phyloP scores from a whole-genome alignment of 2,888 invertebrate genomes.

The Oligia fasciuncula region DNA sequence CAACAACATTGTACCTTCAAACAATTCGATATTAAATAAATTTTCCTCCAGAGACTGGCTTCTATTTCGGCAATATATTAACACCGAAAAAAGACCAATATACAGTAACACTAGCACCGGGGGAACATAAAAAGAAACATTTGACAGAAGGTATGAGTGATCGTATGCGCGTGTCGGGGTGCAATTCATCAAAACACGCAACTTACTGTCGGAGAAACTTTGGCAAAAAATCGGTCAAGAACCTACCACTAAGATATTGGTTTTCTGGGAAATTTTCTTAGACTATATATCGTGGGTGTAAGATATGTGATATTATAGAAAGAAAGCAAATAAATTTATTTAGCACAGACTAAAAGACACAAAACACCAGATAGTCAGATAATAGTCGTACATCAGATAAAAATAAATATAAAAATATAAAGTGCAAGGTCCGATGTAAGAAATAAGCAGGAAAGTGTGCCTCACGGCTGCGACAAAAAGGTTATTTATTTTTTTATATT shows the following conservation, averaged over 20 bases:
- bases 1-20: conserved; percentile 12
- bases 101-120: conserved; percentile 35
- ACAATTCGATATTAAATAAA: conserved; percentile 34
- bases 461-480: too few relatives aligned
- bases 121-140: conserved; percentile 57
- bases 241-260: conserved; percentile 44
- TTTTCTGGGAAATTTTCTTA: conserved; percentile 33
- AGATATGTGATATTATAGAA: conserved; percentile 7
- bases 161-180: conserved; percentile 56
- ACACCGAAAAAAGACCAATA: conserved; percentile 55
- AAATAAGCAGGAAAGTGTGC: too few relatives aligned
- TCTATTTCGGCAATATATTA: conserved; percentile 47
- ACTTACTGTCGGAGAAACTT: conserved; percentile 52
- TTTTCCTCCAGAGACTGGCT: conserved; percentile 45
- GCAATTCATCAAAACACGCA: conserved; percentile 57
- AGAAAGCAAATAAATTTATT: too few relatives aligned
- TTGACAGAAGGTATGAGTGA: conserved; percentile 63
- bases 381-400: too few relatives aligned
- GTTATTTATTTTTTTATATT: conserved; percentile 1
- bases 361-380: too few relatives aligned
- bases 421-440: too few relatives aligned
- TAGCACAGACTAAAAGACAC: too few relatives aligned
- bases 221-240: conserved; percentile 52
- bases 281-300: background rate
- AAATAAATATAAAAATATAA: too few relatives aligned